Percentiles rank a stretch among this genome's conserved stretches.
phyloP scores from a whole-genome alignment of 2,888 invertebrate species.

The Metalampra italica region DNA sequence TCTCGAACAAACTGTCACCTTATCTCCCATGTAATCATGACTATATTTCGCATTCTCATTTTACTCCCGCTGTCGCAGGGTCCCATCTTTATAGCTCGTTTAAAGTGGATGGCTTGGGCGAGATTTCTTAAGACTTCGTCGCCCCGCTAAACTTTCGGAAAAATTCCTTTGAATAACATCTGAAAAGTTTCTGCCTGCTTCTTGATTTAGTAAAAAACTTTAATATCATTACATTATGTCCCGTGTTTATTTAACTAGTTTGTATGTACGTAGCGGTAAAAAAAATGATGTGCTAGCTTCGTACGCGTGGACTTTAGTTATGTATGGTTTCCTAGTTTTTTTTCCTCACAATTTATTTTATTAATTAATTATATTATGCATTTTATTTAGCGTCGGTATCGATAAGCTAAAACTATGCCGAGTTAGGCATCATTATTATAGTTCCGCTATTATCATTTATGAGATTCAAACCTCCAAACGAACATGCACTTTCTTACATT shows the following conservation, averaged over 20 bases:
- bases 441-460: too few relatives aligned
- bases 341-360: too few relatives aligned
- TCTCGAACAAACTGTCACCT: slow-evolving; percentile 30
- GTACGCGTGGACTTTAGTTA: too few relatives aligned
- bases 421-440: too few relatives aligned
- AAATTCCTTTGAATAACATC: slow-evolving; percentile 8
- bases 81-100: slow-evolving; percentile 20
- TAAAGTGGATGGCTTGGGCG: slow-evolving; percentile 1
- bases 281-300: too few relatives aligned
- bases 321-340: too few relatives aligned
- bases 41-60: slow-evolving; percentile 28
- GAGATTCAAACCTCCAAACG: too few relatives aligned
- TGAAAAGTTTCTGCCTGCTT: slow-evolving; percentile 3
- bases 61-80: slow-evolving; percentile 24
- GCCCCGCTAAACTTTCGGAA: slow-evolving; percentile 5
- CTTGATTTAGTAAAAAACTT: background rate
- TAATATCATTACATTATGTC: background rate
- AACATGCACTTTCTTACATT: background rate
- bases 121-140: slow-evolving; percentile 5
- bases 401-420: too few relatives aligned
- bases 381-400: too few relatives aligned
- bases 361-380: too few relatives aligned
- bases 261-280: background rate
- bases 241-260: background rate
- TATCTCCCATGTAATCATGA: slow-evolving; percentile 34